These are phyloP conservation scores for Apodemia duryi DNA, from an alignment of 2,888 invertebrate species.

Conservation along the genomic window DNA sequence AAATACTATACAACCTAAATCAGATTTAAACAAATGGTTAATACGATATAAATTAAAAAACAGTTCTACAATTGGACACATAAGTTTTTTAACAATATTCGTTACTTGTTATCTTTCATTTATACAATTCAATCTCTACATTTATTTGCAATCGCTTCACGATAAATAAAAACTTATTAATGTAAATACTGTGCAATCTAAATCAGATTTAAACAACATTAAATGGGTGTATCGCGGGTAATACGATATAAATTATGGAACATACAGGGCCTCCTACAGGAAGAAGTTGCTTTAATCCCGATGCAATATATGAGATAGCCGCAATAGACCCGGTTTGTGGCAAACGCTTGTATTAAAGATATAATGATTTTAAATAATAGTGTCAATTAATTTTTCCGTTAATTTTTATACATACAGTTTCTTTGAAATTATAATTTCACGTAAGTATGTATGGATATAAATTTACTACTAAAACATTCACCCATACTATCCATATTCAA, in stretches of 20 bases:
- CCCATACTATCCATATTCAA: too few relatives aligned
- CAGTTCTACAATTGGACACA: too few relatives aligned
- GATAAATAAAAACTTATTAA: conserved; percentile 24
- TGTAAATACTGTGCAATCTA: conserved; percentile 26
- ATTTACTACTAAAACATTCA: too few relatives aligned
- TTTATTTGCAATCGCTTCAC: neutral
- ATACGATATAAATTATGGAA: conserved; percentile 33
- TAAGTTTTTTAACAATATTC: too few relatives aligned
- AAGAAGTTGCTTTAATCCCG: conserved; percentile 31
- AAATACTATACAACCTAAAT: too few relatives aligned
- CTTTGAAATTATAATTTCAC: too few relatives aligned
- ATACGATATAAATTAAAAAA: too few relatives aligned
- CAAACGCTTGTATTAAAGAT: neutral
- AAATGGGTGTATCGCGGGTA: conserved; percentile 28
- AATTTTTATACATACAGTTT: too few relatives aligned
- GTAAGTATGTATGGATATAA: too few relatives aligned
- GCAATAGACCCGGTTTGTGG: conserved; percentile 24
- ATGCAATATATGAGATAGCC: conserved; percentile 23
- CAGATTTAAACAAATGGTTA: too few relatives aligned
- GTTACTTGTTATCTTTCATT: neutral
- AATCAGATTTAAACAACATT: conserved; percentile 30
- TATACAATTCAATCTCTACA: neutral
- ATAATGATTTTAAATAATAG: too few relatives aligned
- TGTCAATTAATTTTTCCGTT: too few relatives aligned
- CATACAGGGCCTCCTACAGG: conserved; percentile 29